These are phyloP conservation scores for Rhinichthys klamathensis DNA, from an alignment of 2,113 vertebrate genomes.

Conservation along the genomic window DNA sequence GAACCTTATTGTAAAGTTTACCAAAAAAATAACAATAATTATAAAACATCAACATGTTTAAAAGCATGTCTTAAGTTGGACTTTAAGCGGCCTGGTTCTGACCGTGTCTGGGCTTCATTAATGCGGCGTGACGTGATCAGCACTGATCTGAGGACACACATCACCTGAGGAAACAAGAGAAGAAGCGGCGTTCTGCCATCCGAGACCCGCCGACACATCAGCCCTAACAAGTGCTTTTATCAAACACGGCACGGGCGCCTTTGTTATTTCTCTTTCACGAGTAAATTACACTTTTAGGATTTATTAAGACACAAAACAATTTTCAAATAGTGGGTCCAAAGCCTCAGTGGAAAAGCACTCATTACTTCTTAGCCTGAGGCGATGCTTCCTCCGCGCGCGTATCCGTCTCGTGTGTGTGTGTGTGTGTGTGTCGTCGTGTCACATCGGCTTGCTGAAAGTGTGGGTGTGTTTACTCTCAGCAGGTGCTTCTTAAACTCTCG, in stretches of 20 bases:
- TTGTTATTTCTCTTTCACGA: slow-evolving; percentile 90
- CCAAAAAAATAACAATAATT: no score
- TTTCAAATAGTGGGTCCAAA: slow-evolving; percentile 92
- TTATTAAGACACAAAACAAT: slow-evolving; percentile 99
- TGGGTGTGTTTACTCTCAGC: slow-evolving; percentile 89
- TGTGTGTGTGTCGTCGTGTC: no score
- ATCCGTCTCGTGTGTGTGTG: slow-evolving; percentile 73
- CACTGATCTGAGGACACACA: slow-evolving; percentile 41
- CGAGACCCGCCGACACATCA: slow-evolving; percentile 83
- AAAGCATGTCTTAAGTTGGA: no score
- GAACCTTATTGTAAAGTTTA: no score
- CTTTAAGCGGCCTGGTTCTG: no score
- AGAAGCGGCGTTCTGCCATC: slow-evolving; percentile 61
- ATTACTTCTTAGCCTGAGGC: slow-evolving; percentile 97
- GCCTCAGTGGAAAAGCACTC: slow-evolving; percentile 93
- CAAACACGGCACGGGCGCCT: slow-evolving; percentile 84
- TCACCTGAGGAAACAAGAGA: slow-evolving; percentile 71
- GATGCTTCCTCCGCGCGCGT: slow-evolving; percentile 82
- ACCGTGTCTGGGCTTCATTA: no score
- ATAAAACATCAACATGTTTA: no score
- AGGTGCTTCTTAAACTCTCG: slow-evolving; percentile 91
- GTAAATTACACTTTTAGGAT: slow-evolving; percentile 99
- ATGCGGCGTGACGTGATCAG: slow-evolving; percentile 20
- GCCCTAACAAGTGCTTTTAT: slow-evolving; percentile 89
- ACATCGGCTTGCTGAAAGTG: slow-evolving; percentile 79